Evolutionary conservation across 2,888 invertebrate species (phyloP), one percentile per base, ranked within the genome.

Genomic region (Andrena flavipes): DNA sequence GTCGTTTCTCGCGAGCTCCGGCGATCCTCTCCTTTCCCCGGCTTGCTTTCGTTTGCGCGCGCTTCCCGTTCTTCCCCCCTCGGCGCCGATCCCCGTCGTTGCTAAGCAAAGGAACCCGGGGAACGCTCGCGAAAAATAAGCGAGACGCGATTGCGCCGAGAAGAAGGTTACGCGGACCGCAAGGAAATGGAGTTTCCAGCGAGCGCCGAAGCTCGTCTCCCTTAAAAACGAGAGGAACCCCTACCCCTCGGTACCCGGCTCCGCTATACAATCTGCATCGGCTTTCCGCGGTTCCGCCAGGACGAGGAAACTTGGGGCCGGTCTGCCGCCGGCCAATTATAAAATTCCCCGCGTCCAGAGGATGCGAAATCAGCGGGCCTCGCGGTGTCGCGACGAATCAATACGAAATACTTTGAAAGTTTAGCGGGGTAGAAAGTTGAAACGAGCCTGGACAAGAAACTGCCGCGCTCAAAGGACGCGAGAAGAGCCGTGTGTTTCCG

Each of bases 401-500:
- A 63, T 80, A 56, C 70, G 42, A 67, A 67, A 56, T 63, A 76
- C 29, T 82, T 68, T 48, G 5, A 29, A 71, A 83, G 74, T 85
- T 76, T 70, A 42, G 49, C 54, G 64, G 67, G 62, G 63, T 78
- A 48, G 51, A 62, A 80, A 82, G 80, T 86, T 87, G 54, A 56
- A 76, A 78, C 77, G 54, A 71, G 82, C 72, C 65, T 70, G 64
- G 60, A 72, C 67, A 79, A 80, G 75, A 84, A 86, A 85, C 87
- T 87, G 81, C 81, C 83, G 77, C 84, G 74, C 82, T 75, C 80
- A 78, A 35, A 84, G 84, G 74, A 76, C 76, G 76, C 67, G 71
- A 80, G 77, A 65, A 68, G 71, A 77, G 80, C 54, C 74, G 82
- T 78, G 81, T 80, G 77, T 78, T n/a, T n/a, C 69, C 67, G 76